phyloP scores from a whole-genome alignment of 2,888 invertebrate species.

The Folsomia candida region DNA sequence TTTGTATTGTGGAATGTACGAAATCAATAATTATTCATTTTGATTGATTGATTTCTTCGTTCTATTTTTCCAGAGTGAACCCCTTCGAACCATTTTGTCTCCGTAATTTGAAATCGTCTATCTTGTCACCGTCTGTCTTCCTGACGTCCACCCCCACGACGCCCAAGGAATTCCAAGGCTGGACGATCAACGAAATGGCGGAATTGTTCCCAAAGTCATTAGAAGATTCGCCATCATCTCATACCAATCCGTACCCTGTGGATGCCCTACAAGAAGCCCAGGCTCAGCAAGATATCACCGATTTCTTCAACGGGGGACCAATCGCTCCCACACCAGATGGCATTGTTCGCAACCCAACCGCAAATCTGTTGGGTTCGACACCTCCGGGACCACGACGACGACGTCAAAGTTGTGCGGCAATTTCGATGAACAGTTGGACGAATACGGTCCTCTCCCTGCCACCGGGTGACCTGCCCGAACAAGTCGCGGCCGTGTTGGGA shows the following conservation, averaged over 20 bases:
- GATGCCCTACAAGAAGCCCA: not conserved
- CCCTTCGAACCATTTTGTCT: not conserved
- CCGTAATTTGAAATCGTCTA: not conserved
- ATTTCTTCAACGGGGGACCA: not conserved
- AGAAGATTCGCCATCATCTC: slow-evolving; percentile 5
- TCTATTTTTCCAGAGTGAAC: too few relatives aligned
- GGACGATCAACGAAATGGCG: slow-evolving; percentile 4
- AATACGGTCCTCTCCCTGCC: not conserved
- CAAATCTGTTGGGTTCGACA: not conserved
- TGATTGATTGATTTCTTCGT: too few relatives aligned
- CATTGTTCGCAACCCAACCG: not conserved
- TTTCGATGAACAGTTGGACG: not conserved
- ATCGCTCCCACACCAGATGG: slow-evolving; percentile 10
- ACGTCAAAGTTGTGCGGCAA: not conserved
- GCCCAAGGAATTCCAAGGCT: not conserved
- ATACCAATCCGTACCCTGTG: slow-evolving; percentile 4
- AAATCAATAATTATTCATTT: too few relatives aligned
- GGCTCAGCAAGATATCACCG: slow-evolving; percentile 7
- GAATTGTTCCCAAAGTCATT: not conserved
- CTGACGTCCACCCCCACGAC: not conserved
- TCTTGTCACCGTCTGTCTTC: not conserved
- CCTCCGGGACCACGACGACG: not conserved
- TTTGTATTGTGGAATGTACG: too few relatives aligned
- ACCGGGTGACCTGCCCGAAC: not conserved
- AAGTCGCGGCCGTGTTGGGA: not conserved